Percentiles rank a stretch among this genome's conserved stretches.
Evolutionary conservation across 2,113 vertebrate species (phyloP).

Genomic region (Chloebia gouldiae): DNA sequence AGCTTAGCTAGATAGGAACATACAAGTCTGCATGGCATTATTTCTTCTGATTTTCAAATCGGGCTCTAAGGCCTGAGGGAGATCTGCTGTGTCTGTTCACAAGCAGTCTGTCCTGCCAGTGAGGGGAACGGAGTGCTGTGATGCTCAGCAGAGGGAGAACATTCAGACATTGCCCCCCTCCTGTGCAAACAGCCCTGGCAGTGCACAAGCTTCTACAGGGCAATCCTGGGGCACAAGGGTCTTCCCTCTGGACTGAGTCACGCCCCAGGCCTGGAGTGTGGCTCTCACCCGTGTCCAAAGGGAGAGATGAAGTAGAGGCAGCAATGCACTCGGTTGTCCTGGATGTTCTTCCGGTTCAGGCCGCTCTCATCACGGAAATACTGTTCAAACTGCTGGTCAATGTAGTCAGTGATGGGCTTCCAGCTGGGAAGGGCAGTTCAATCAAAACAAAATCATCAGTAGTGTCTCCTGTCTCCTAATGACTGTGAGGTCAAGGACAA

Average conservation of each 20-base stretch:
- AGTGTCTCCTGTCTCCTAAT: neutral
- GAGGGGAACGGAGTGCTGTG: neutral
- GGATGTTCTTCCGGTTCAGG: slow-evolving; percentile 96
- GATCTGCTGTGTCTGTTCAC: neutral
- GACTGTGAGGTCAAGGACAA: neutral
- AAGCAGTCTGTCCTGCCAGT: neutral
- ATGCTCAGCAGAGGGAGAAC: neutral
- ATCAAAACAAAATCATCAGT: neutral
- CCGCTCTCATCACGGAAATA: slow-evolving; percentile 98
- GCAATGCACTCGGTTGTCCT: slow-evolving; percentile 97
- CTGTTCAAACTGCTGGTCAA: slow-evolving; percentile 98
- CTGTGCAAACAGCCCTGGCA: neutral
- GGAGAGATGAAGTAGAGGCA: slow-evolving; percentile 98
- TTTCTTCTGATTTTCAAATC: neutral
- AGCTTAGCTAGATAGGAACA: neutral
- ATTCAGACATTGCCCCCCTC: neutral
- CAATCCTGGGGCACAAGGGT: neutral
- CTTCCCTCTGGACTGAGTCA: neutral
- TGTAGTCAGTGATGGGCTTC: slow-evolving; percentile 97
- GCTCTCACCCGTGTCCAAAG: slow-evolving; percentile 91
- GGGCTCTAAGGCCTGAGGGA: neutral
- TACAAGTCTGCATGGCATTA: neutral
- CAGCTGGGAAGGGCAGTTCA: slow-evolving; percentile 76
- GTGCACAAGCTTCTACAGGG: fast-evolving
- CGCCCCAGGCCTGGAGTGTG: fast-evolving